These are phyloP conservation scores for Neolamprologus cancellatus DNA, from an alignment of 2,113 vertebrate species.

Conservation along the genomic window DNA sequence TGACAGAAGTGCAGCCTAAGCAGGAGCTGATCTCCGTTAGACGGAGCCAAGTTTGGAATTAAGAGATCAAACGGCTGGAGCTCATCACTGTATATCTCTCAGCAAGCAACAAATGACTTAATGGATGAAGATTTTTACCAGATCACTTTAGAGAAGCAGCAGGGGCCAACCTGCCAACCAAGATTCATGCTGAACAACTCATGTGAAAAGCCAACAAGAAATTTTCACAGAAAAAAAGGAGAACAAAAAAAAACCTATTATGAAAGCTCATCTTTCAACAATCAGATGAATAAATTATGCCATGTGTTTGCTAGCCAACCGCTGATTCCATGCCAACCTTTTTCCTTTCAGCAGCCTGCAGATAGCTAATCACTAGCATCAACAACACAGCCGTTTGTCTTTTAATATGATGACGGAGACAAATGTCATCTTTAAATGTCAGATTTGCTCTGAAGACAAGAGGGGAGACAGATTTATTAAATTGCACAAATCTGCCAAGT, in stretches of 20 bases:
- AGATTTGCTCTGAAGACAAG: constrained; percentile 63
- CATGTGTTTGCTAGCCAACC: constrained; percentile 2
- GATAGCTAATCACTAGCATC: constrained; percentile 63
- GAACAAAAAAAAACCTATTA: background rate
- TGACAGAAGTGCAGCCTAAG: constrained; percentile 67
- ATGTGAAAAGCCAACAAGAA: background rate
- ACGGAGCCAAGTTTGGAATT: constrained; percentile 67
- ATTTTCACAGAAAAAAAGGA: background rate
- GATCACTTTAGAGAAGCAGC: constrained; percentile 35
- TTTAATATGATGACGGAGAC: constrained; percentile 52
- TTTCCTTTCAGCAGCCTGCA: constrained; percentile 31
- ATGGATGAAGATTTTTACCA: constrained; percentile 51
- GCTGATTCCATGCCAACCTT: constrained; percentile 39
- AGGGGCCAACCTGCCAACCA: background rate
- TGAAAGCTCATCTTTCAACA: background rate
- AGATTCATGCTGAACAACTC: background rate
- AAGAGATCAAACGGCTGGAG: constrained; percentile 66
- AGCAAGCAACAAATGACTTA: constrained; percentile 64
- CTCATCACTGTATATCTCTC: constrained; percentile 54
- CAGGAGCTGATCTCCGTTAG: constrained; percentile 56
- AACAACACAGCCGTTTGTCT: constrained; percentile 50
- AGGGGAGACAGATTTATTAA: constrained; percentile 47
- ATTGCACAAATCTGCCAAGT: constrained; percentile 30
- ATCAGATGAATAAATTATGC: constrained; percentile 34
- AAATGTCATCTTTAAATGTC: constrained; percentile 73